A percentile compares a stretch with the other conserved stretches of the same genome.
phyloP scores from a whole-genome alignment of 2,797 vertebrate genomes.

The Limnodromus scolopaceus region DNA sequence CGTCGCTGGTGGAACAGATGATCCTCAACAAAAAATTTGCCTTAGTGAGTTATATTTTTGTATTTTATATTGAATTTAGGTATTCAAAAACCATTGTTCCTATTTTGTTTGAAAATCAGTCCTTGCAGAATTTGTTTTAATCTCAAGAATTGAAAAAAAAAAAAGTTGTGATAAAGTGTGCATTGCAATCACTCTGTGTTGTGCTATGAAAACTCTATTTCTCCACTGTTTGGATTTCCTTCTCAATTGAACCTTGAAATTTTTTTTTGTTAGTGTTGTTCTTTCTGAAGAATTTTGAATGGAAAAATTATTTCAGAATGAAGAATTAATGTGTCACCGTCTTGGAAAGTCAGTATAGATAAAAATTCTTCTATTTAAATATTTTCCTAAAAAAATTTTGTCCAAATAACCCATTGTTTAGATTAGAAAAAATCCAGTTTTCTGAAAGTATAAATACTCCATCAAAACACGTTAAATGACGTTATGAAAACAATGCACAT shows the following conservation, averaged over 20 bases:
- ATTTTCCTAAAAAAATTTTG: neutral
- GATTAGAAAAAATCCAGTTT: neutral
- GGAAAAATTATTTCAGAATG: neutral
- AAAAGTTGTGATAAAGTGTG: neutral
- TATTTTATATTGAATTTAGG: neutral
- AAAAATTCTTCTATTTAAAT: neutral
- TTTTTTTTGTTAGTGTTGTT: neutral
- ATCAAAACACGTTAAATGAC: neutral
- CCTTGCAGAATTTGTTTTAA: neutral
- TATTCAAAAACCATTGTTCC: neutral
- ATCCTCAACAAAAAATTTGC: conserved; percentile 95
- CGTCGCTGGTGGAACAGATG: conserved; percentile 93
- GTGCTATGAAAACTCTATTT: neutral
- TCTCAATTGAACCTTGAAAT: neutral
- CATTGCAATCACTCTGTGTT: neutral
- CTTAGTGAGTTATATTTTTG: conserved; percentile 81
- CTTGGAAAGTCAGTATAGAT: neutral
- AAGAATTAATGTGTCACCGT: neutral
- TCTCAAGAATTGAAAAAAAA: neutral
- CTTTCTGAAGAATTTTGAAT: neutral
- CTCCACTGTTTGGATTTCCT: neutral
- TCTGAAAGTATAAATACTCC: neutral
- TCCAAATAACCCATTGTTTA: neutral
- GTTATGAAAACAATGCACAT: neutral
- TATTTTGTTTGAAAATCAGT: neutral